A percentile compares a stretch with the other conserved stretches of the same genome.
phyloP scores from a whole-genome alignment of 92 coral and sea anemone species.

The Umimayanthus kanabou region DNA sequence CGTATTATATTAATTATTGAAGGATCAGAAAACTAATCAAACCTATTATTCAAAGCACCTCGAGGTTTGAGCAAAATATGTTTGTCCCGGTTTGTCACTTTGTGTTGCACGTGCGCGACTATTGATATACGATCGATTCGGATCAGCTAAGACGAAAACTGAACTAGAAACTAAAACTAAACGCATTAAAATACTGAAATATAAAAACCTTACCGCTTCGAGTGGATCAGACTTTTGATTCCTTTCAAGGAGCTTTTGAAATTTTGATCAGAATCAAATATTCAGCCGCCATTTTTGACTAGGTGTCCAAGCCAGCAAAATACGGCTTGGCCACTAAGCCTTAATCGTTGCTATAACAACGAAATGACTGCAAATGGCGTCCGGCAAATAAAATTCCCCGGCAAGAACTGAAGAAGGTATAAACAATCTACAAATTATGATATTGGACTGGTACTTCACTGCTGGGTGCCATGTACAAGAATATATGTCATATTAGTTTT shows the following conservation, averaged over 20 bases:
- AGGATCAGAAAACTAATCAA: too few species aligned
- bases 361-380: slow-evolving; percentile 33
- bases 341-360: slow-evolving; percentile 26
- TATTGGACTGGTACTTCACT: not conserved
- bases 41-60: too few species aligned
- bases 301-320: slow-evolving; percentile 1
- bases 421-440: not conserved
- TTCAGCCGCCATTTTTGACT: slow-evolving; percentile 12
- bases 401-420: not conserved
- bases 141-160: not conserved
- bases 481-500: too few species aligned
- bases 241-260: too few species aligned
- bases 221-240: too few species aligned
- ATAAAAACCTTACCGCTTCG: not conserved
- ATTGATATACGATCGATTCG: too few species aligned
- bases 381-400: not conserved
- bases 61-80: too few species aligned
- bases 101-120: too few species aligned
- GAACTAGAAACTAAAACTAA: not conserved
- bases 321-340: slow-evolving; percentile 31
- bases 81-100: too few species aligned
- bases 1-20: too few species aligned
- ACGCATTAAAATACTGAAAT: too few species aligned
- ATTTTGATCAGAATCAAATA: too few species aligned
- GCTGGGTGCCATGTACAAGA: not conserved